Conservation (phyloP, 2,113 vertebrate genomes). For the Varanus salvator region DNA sequence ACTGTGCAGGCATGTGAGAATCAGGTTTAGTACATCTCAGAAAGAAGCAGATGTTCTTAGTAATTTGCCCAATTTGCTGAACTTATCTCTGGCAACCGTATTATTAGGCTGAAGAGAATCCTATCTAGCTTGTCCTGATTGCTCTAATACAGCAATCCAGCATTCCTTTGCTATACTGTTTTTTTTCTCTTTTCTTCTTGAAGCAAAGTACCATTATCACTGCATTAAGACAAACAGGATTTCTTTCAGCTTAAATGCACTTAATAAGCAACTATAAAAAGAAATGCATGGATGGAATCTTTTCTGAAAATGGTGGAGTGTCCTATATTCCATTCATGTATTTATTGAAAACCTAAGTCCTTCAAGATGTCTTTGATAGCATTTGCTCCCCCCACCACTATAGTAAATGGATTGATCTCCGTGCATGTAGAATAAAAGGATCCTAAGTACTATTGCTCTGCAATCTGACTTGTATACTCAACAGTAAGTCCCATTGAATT, state of each 20-base stretch:
- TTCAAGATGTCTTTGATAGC: background rate
- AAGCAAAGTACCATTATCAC: background rate
- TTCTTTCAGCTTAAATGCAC: slow-evolving; percentile 33
- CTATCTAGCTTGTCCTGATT: background rate
- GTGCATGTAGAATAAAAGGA: background rate
- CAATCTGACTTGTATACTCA: background rate
- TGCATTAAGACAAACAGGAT: slow-evolving; percentile 20
- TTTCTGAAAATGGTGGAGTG: background rate
- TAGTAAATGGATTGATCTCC: background rate
- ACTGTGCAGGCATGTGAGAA: background rate
- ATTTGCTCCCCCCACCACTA: background rate
- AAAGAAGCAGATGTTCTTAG: background rate
- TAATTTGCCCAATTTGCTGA: background rate
- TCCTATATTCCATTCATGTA: slow-evolving; percentile 16
- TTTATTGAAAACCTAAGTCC: background rate
- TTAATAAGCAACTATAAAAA: slow-evolving; percentile 59
- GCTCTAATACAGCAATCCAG: background rate
- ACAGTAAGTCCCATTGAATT: background rate
- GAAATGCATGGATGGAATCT: background rate
- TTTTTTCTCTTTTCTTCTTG: background rate
- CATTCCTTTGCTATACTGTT: background rate
- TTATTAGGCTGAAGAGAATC: background rate
- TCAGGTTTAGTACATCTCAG: background rate
- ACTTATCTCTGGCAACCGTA: background rate
- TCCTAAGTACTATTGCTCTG: background rate